These are phyloP conservation scores for Carposina sasakii DNA, from an alignment of 1,140 invertebrate species.

Conservation along the genomic window DNA sequence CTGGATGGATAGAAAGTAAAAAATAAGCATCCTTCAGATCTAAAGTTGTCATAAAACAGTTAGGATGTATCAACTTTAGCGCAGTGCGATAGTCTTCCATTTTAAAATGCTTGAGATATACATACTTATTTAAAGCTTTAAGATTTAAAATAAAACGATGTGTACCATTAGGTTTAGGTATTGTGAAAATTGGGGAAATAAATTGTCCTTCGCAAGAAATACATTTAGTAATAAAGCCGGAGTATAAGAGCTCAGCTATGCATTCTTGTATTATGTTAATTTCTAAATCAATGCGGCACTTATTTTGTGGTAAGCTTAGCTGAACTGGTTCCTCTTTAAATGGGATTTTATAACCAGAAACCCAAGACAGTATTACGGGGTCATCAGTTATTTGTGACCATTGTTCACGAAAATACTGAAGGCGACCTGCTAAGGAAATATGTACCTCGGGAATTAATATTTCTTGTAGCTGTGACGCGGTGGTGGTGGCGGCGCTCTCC, in stretches of 20 bases:
- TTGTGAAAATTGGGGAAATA: constrained; percentile 9
- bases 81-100: constrained; percentile 17
- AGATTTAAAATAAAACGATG: constrained; percentile 16
- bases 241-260: background rate
- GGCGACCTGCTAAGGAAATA: too few relatives aligned
- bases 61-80: background rate
- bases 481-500: too few relatives aligned
- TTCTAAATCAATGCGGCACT: background rate
- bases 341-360: constrained; percentile 10
- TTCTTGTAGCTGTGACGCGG: too few relatives aligned
- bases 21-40: constrained; percentile 16
- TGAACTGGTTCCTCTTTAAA: constrained; percentile 5
- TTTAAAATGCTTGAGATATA: constrained; percentile 11
- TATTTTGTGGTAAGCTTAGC: background rate
- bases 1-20: background rate
- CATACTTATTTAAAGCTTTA: constrained; percentile 14
- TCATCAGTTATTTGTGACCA: constrained; percentile 10
- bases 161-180: constrained; percentile 11
- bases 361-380: background rate
- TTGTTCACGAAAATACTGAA: constrained; percentile 5
- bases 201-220: constrained; percentile 2
- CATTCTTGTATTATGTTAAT: background rate
- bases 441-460: too few relatives aligned
- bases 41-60: constrained; percentile 14
- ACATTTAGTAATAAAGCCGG: constrained; percentile 1